phyloP scores from a whole-genome alignment of 2,888 invertebrate species.

The Nyleta sp. region DNA sequence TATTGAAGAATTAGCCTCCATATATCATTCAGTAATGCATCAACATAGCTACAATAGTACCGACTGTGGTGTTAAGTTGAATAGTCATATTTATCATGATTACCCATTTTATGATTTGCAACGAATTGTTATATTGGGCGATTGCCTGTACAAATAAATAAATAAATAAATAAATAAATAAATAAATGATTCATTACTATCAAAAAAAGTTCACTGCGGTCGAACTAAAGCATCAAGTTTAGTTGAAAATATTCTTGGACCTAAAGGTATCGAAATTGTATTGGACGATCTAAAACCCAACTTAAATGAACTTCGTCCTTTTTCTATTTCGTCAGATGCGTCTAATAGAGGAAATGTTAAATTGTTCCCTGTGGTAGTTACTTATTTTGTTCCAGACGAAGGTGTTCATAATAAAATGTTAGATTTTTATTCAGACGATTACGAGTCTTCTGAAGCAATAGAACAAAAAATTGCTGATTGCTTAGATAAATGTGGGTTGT shows the following conservation, averaged over 20 bases:
- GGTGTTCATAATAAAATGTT: constrained; percentile 21
- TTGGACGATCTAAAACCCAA: constrained; percentile 3
- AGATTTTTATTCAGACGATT: constrained; percentile 26
- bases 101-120: not conserved
- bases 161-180: no score
- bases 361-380: constrained; percentile 22
- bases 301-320: constrained; percentile 4
- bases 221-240: constrained; percentile 23
- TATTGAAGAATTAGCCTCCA: constrained; percentile 9
- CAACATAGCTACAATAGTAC: constrained; percentile 28
- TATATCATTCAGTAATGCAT: constrained; percentile 23
- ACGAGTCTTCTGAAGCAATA: constrained; percentile 20
- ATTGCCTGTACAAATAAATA: no score
- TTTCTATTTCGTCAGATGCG: constrained; percentile 28
- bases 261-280: constrained; percentile 5
- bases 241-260: not conserved
- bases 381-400: constrained; percentile 16
- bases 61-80: constrained; percentile 28
- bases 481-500: constrained; percentile 11
- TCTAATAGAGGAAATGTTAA: constrained; percentile 26
- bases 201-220: constrained; percentile 16
- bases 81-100: constrained; percentile 11
- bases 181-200: no score
- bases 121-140: no score
- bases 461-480: constrained; percentile 16